Evolutionary conservation across 2,113 vertebrate species (phyloP), one percentile per base, ranked within the genome.

Genomic region (Chionodraco myersi): DNA sequence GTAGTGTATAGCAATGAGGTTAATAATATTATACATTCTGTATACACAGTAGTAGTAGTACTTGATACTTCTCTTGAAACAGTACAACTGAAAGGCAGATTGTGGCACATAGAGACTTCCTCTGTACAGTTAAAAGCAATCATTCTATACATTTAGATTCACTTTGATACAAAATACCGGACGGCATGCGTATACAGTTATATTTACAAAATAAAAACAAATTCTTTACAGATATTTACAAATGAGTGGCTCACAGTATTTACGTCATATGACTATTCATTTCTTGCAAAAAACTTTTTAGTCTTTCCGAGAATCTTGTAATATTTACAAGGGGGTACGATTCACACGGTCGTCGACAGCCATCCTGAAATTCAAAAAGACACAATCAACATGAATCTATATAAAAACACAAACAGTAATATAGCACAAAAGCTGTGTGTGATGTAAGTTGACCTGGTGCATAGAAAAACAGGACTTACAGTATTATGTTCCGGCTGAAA

Each of bases 271-370:
- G 6, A 34, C 15, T 60, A 0, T 60, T 12, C 6, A 79, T 11
- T 52, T 56, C 41, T 83, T 90, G 0, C 91, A 95, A 64, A 53
- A 94, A 73, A 0, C 0, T 4, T 0, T 4, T 11, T 34, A 95
- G 74, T 62, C 30, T 84, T 0, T 72, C 0, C 12, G 81, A 51
- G 83, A 95, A 95, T 51, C 34, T 67, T 11, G 65, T 87, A 44
- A 84, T 70, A 56, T 91, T 89, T 78, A 54, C 12, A 13, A 84
- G 66, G 0, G 86, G 13, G 16, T 91, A 69, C 4, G 36, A 21
- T 87, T 95, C 95, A 82, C 95, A 95, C 26, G 77, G 73, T 72
- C 45, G 73, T 72, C 45, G 86, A 87, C 93, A 92, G 53, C 10
- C 75, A 62, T 1, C 71, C 93, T 94, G 49, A 76, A 78, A 90